Evolutionary conservation across 2,113 vertebrate species (phyloP).

Genomic region (Ceyx melanurus): DNA sequence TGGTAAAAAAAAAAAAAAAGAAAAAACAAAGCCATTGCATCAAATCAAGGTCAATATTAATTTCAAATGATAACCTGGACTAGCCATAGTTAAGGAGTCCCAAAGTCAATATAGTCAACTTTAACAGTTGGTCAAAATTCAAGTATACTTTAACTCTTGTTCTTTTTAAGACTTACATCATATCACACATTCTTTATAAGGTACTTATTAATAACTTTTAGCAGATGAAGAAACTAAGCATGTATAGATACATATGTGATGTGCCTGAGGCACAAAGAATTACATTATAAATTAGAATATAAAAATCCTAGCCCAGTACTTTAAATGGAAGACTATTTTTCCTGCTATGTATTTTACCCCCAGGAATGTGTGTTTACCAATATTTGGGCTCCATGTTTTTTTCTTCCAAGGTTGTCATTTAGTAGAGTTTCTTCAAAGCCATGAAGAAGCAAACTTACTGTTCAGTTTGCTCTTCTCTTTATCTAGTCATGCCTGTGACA

Average conservation of each 20-base stretch:
- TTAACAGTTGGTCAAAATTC: neutral
- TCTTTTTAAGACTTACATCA: neutral
- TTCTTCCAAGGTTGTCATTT: slow-evolving; percentile 74
- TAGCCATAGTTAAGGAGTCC: slow-evolving; percentile 37
- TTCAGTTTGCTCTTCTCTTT: slow-evolving; percentile 59
- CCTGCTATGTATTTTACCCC: neutral
- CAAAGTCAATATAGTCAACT: slow-evolving; percentile 14
- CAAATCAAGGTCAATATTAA: slow-evolving; percentile 1
- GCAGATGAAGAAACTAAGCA: neutral
- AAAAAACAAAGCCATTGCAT: slow-evolving; percentile 43
- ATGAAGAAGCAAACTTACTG: slow-evolving; percentile 66
- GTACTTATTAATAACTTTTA: neutral
- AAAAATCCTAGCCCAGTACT: neutral
- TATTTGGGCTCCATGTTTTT: slow-evolving; percentile 56
- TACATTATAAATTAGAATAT: neutral
- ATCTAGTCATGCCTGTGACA: slow-evolving; percentile 34
- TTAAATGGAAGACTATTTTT: neutral
- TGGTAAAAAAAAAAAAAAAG: slow-evolving; percentile 35
- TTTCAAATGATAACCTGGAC: slow-evolving; percentile 71
- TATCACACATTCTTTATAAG: neutral
- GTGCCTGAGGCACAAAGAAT: neutral
- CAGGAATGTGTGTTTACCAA: neutral
- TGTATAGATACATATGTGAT: neutral
- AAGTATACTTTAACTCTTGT: neutral
- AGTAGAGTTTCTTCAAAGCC: slow-evolving; percentile 1